Conservation (phyloP, 2,113 vertebrate genomes). For the Etheostoma cragini region DNA sequence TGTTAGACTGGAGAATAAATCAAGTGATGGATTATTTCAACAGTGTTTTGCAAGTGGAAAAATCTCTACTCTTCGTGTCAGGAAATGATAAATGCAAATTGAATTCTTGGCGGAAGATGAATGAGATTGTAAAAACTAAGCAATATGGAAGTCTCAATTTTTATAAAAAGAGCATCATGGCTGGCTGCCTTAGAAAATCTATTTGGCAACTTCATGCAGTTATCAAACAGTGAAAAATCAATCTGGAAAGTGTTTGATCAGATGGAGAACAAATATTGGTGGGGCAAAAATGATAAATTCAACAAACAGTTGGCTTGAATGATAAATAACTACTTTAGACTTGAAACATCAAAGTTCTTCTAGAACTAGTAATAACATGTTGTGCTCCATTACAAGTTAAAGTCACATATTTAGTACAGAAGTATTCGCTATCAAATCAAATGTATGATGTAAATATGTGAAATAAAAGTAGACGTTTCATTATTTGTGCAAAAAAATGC, state of each 20-base stretch:
- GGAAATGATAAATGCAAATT: slow-evolving; percentile 67
- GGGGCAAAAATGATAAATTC: slow-evolving; percentile 5
- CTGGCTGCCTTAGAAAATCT: slow-evolving; percentile 18
- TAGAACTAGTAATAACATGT: neutral
- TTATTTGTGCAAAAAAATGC: neutral
- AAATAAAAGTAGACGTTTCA: neutral
- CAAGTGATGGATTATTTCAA: slow-evolving; percentile 66
- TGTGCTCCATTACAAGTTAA: neutral
- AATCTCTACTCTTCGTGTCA: slow-evolving; percentile 40
- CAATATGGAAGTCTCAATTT: slow-evolving; percentile 37
- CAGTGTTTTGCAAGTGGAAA: slow-evolving; percentile 42
- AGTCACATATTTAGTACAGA: neutral
- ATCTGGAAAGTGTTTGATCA: slow-evolving; percentile 29
- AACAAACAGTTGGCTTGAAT: neutral
- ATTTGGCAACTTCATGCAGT: slow-evolving; percentile 24
- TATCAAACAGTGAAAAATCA: slow-evolving; percentile 43
- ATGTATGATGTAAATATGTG: neutral
- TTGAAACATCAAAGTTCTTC: neutral
- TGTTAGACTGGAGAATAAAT: slow-evolving; percentile 61
- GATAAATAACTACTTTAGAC: neutral
- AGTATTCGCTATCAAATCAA: neutral
- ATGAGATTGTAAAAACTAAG: slow-evolving; percentile 53
- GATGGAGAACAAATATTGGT: slow-evolving; percentile 22
- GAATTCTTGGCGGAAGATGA: slow-evolving; percentile 56
- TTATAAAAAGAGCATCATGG: slow-evolving; percentile 38